Conservation (phyloP, 2,888 invertebrate genomes). For the Chirona hameri region DNA sequence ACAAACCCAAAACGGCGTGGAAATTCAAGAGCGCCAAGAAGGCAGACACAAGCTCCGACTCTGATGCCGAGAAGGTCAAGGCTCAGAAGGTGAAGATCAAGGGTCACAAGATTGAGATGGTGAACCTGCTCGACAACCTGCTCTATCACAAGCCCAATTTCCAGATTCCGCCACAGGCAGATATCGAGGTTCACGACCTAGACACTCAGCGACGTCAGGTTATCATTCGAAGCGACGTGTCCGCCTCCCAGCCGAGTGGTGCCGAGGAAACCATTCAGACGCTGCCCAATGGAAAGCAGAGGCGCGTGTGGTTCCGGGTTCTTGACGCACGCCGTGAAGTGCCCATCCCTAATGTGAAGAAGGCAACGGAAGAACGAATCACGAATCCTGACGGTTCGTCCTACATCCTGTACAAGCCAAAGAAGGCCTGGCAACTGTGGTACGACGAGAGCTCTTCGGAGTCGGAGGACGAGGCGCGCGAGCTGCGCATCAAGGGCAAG, state of each 20-base stretch:
- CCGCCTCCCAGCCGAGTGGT: neutral
- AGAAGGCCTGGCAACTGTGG: slow-evolving; percentile 2
- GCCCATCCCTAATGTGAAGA: neutral
- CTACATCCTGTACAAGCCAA: neutral
- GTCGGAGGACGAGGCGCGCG: neutral
- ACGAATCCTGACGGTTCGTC: neutral
- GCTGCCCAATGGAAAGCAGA: neutral
- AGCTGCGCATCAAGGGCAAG: slow-evolving; percentile 5
- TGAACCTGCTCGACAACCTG: neutral
- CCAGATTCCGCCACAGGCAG: neutral
- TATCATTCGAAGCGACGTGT: neutral
- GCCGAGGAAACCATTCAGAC: neutral
- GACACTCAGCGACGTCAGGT: neutral
- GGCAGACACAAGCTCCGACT: neutral
- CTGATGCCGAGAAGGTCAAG: neutral
- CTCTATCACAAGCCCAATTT: slow-evolving; percentile 7
- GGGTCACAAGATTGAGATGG: slow-evolving; percentile 7
- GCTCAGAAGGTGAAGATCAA: neutral
- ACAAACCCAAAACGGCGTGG: neutral
- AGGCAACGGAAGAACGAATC: neutral
- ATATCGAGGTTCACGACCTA: slow-evolving; percentile 1
- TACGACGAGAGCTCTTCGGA: slow-evolving; percentile 1
- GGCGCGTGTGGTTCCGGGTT: neutral
- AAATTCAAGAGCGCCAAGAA: neutral
- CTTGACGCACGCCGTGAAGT: slow-evolving; percentile 2